Percentiles rank a stretch among this genome's conserved stretches.
These are phyloP conservation scores for Emydoidea blandingii DNA, from an alignment of 2,797 vertebrate genomes.

Conservation along the genomic window DNA sequence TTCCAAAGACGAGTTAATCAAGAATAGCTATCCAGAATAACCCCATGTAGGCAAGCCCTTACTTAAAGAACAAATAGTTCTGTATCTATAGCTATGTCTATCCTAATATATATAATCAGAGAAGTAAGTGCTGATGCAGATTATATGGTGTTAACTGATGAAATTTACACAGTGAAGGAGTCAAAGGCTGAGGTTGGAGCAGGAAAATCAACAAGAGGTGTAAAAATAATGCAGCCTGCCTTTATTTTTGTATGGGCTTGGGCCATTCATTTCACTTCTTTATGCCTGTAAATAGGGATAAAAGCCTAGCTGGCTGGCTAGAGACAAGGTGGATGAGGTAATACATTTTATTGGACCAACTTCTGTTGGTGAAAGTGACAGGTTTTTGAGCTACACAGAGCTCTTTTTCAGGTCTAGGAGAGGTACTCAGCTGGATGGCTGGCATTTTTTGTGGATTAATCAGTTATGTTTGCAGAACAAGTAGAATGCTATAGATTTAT, in stretches of 20 bases:
- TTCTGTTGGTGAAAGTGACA: background rate
- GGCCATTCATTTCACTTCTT: background rate
- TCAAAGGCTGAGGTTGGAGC: background rate
- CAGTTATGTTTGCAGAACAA: background rate
- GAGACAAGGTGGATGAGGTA: background rate
- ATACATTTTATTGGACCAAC: background rate
- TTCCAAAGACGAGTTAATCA: background rate
- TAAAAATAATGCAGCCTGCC: background rate
- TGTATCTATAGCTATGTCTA: background rate
- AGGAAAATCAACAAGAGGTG: background rate
- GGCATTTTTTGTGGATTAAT: background rate
- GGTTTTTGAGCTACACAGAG: background rate
- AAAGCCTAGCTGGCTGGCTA: background rate
- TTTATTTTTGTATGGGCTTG: background rate
- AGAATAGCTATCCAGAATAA: background rate
- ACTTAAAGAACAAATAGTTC: background rate
- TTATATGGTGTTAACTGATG: background rate
- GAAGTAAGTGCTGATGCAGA: background rate
- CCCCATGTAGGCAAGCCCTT: background rate
- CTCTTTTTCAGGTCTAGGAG: background rate
- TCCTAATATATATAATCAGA: background rate
- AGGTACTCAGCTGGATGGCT: background rate
- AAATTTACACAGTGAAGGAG: background rate
- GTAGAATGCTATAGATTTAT: background rate
- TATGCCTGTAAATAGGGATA: background rate